phyloP scores from a whole-genome alignment of 2,113 vertebrate species.

The Perca schrenkii region DNA sequence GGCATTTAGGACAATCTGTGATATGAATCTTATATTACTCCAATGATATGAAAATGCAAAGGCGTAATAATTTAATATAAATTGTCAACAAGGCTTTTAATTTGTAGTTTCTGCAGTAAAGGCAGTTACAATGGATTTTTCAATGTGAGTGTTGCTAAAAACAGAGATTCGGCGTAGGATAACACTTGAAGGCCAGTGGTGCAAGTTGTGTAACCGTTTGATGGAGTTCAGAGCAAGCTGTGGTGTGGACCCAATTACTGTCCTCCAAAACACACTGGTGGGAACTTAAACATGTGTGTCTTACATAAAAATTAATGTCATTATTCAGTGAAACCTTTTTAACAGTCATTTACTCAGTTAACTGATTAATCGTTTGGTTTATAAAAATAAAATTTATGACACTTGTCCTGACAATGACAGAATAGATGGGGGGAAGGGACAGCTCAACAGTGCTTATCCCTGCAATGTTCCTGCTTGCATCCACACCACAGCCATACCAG shows the following conservation, averaged over 20 bases:
- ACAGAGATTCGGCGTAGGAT: conserved; percentile 7
- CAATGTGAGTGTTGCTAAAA: conserved; percentile 11
- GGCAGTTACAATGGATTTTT: not conserved
- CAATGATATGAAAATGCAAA: not conserved
- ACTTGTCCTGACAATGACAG: no score
- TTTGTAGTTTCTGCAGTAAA: not conserved
- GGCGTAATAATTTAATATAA: not conserved
- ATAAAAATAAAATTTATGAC: not conserved
- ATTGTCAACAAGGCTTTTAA: not conserved
- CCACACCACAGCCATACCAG: no score
- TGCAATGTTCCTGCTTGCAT: no score
- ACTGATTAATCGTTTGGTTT: not conserved
- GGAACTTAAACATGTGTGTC: not conserved
- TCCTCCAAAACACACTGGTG: conserved; percentile 5
- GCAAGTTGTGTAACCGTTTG: conserved; percentile 32
- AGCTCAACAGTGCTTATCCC: no score
- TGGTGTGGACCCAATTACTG: not conserved
- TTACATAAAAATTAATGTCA: not conserved
- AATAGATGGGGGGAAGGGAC: no score
- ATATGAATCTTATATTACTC: not conserved
- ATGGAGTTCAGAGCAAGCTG: not conserved
- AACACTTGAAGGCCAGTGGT: conserved; percentile 24
- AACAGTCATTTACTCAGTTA: not conserved
- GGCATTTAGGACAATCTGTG: not conserved
- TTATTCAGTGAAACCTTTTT: not conserved